Conservation (phyloP, 2,113 vertebrate species). For the Vicugna pacos region DNA sequence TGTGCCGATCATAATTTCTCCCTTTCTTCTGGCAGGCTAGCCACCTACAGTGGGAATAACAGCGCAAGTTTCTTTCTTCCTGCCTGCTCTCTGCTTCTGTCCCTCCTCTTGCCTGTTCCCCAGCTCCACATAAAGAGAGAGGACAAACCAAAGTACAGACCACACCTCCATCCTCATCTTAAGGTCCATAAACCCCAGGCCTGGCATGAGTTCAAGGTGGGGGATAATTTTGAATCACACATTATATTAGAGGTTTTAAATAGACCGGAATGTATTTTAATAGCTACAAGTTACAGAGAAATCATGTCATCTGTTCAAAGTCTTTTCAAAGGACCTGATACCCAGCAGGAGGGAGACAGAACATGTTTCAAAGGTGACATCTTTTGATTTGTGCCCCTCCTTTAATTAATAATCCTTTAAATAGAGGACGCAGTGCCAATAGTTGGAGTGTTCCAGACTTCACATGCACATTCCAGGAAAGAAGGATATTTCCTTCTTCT, state of each 20-base stretch:
- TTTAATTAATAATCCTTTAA: background rate
- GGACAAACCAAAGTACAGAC: background rate
- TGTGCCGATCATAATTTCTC: too few species aligned
- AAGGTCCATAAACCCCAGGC: background rate
- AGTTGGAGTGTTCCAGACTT: background rate
- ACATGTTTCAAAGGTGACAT: background rate
- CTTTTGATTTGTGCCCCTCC: background rate
- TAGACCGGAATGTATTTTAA: background rate
- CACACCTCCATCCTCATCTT: rapidly evolving
- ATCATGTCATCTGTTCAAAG: background rate
- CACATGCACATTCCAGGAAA: background rate
- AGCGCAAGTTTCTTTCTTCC: too few species aligned
- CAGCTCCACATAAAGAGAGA: background rate
- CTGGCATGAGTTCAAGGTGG: background rate
- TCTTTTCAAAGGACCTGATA: background rate
- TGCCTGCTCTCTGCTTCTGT: rapidly evolving
- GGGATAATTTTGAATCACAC: background rate
- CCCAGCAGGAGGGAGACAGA: background rate
- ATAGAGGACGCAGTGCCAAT: background rate
- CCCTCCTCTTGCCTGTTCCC: background rate
- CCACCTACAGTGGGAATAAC: too few species aligned
- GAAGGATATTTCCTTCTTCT: background rate
- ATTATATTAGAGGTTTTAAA: background rate
- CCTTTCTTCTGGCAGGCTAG: too few species aligned
- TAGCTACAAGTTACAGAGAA: background rate